These are phyloP conservation scores for Zonitis immaculata DNA, from an alignment of 2,888 invertebrate genomes.

Conservation along the genomic window DNA sequence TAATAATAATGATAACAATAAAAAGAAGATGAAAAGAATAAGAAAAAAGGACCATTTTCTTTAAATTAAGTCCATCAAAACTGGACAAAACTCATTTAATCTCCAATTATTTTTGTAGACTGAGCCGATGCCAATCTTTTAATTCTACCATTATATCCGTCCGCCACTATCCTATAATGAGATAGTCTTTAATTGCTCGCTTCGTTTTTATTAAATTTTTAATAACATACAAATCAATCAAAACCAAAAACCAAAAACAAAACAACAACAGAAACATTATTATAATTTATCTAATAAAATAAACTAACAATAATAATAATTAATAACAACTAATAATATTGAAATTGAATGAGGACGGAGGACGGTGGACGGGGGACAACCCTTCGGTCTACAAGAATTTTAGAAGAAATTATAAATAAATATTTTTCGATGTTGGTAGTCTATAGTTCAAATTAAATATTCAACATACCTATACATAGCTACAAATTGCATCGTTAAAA, in stretches of 20 bases:
- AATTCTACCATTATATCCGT: slow-evolving; percentile 14
- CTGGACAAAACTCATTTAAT: slow-evolving; percentile 9
- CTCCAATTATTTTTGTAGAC: slow-evolving; percentile 12
- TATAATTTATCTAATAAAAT: background rate
- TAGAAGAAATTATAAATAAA: too few relatives aligned
- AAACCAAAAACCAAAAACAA: background rate
- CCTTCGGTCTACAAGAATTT: too few relatives aligned
- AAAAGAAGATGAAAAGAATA: background rate
- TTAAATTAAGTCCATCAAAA: background rate
- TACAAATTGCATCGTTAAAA: slow-evolving; percentile 31
- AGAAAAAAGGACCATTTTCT: background rate
- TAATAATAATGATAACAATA: background rate
- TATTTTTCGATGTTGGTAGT: too few relatives aligned
- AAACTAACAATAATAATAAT: too few relatives aligned
- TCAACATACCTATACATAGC: slow-evolving; percentile 9
- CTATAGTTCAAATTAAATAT: background rate
- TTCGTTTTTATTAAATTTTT: slow-evolving; percentile 9
- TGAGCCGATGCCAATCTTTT: slow-evolving; percentile 18
- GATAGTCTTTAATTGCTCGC: slow-evolving; percentile 16
- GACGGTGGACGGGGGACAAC: too few relatives aligned
- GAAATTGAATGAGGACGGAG: too few relatives aligned
- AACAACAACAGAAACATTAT: background rate
- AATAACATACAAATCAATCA: slow-evolving; percentile 3
- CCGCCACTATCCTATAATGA: slow-evolving; percentile 12
- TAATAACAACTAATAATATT: background rate